These are phyloP conservation scores for Gymnobelideus leadbeateri DNA, from an alignment of 2,113 vertebrate genomes.

Conservation along the genomic window DNA sequence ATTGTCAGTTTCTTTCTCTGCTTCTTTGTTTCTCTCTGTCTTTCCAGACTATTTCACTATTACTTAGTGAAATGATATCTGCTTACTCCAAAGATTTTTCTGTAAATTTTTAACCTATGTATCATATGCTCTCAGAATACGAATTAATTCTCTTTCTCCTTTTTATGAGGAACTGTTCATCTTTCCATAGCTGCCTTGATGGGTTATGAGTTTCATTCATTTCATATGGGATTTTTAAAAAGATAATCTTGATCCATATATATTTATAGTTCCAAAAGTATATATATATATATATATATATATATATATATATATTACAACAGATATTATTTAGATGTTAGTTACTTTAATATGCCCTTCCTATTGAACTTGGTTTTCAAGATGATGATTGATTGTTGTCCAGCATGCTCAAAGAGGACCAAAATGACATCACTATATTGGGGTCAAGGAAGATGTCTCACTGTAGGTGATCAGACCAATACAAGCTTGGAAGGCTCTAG, in stretches of 20 bases:
- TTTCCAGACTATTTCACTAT: background rate
- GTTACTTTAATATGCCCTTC: background rate
- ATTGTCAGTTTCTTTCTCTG: background rate
- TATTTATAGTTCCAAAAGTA: background rate
- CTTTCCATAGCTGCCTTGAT: background rate
- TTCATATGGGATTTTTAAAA: background rate
- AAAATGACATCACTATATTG: background rate
- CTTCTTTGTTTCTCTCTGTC: background rate
- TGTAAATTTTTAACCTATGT: background rate
- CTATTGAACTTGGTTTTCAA: background rate
- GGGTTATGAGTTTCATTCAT: background rate
- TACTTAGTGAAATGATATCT: background rate
- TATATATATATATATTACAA: no score
- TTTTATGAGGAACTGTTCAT: background rate
- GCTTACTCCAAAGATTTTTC: background rate
- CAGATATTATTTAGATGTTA: background rate
- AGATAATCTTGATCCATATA: background rate
- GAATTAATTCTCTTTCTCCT: background rate
- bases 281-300: no score
- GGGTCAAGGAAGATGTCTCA: background rate
- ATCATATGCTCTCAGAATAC: background rate
- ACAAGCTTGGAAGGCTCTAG: background rate
- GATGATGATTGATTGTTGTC: background rate
- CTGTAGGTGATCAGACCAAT: background rate
- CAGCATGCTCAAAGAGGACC: background rate